Base-by-base conservation (phyloP, 2,888 invertebrate species). In the Scelioninae gen. 1 region DNA sequence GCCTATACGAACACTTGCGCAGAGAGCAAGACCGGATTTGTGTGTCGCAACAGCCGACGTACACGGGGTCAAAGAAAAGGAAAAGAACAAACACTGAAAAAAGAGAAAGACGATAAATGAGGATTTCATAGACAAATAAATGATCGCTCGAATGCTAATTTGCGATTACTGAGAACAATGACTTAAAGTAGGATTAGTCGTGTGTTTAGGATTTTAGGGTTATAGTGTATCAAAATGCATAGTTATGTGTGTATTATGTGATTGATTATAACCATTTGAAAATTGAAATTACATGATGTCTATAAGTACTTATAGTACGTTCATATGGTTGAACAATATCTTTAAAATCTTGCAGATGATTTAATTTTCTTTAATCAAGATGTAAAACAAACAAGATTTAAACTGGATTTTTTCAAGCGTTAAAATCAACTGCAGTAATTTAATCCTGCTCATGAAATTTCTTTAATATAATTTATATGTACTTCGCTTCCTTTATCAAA, bases 41-140 rank as follows among this genome's bases (percentile, higher is more conserved):
- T 77, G 71, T 83, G 80, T 83, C 84, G 81, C 81, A 81, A 84
- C 77, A 76, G 81, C 84, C 78, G 78, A n/a, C n/a, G n/a, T n/a
- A n/a, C n/a, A 68, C 78, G 76, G 71, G 75, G 68, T 80, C 77
- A 78, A 84, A 78, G 72, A 47, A 60, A 80, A 72, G 51, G 40
- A 82, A 60, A 81, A 53, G 76, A 60, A 51, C 77, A 51, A 74
- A 56, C 62, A 40, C 23, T 29, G 15, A 47, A 71, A 45, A 72
- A 84, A 65, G 66, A 66, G 55, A 80, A 56, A 58, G 72, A 75
- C 68, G 62, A 49, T 38, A 68, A 34, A 49, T 32, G 47, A 74
- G 65, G 23, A 76, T 68, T 75, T 69, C 63, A 75, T 62, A 63
- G 9, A 55, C 23, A 65, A 82, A 81, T 63, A 71, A 76, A 66